Base-by-base conservation (phyloP, 2,888 invertebrate genomes). In the Agriopis leucophaearia region DNA sequence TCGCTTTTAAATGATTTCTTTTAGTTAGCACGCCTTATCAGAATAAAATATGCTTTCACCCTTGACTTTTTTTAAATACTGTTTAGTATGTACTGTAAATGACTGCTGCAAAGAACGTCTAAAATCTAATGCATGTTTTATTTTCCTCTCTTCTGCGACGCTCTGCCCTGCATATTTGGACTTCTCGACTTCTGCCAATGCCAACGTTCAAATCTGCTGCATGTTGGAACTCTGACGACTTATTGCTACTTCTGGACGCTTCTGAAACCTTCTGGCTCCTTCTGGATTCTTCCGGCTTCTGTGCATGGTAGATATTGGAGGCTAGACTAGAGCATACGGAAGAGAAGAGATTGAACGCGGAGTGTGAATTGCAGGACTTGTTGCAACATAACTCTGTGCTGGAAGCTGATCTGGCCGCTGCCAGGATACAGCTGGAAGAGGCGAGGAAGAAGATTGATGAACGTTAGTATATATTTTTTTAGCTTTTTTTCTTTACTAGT, bases 381-480 rank as follows among this genome's bases (percentile, higher is more conserved):
- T 88, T 95, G 70, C 94, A 95, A 81, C 96, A 96, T 83, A 96
- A 96, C 85, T 94, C 95, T 72, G 95, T 95, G 69, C 86, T 96
- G 55, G 96, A 96, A 78, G 92, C 92, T 15, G 95, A 95, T 83
- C 86, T 96, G 71, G 90, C 88, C 48, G 92, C 95, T 54, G 83
- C 95, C 42, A 94, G 91, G 78, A 87, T 85, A 70, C 94, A 95
- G 74, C 78, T 94, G 64, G 87, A 89, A 52, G 89, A 91, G 48
- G 85, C 91, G 55, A 88, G 87, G 69, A 78, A 70, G 65, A 86
- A 87, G 61, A 78, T 94, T 44, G 87, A 88, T 61, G 87, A 87
- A 79, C 90, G 94, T 94, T 77, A 90, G 91, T 89, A 70, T 69
- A 45, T 36, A 63, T 18, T 56, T 16, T 16, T 55, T 60, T 7